Percentiles rank a stretch among this genome's conserved stretches.
Conservation (phyloP, 2,888 invertebrate genomes). For the Mechanitis mazaeus region DNA sequence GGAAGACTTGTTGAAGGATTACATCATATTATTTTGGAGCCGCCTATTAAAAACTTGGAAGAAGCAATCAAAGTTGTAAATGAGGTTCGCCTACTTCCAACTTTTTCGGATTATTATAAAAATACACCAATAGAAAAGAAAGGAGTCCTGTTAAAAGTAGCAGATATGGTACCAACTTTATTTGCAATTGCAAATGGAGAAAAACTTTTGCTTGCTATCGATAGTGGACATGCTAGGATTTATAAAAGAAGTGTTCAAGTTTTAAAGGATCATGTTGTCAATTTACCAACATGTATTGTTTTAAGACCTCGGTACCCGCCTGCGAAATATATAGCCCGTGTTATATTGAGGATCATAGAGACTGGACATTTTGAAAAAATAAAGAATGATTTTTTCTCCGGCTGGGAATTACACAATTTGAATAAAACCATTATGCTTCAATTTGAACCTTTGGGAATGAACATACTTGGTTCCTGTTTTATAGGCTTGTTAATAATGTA, state of each 20-base stretch:
- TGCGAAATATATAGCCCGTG: not conserved
- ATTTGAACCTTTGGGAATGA: not conserved
- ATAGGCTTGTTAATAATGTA: not conserved
- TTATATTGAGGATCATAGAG: not conserved
- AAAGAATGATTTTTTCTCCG: not conserved
- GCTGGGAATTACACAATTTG: not conserved
- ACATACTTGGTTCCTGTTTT: constrained; percentile 1
- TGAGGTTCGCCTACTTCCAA: not conserved
- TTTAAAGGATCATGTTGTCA: not conserved
- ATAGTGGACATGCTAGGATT: not conserved
- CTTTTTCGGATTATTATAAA: not conserved
- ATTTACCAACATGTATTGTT: not conserved
- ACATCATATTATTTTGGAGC: constrained; percentile 42
- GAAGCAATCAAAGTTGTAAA: not conserved
- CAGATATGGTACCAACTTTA: not conserved
- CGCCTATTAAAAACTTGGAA: constrained; percentile 30
- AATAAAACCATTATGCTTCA: not conserved
- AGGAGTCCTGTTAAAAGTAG: not conserved
- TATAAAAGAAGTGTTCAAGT: not conserved
- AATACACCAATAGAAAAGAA: not conserved
- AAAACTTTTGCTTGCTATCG: not conserved
- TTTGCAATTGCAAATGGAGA: not conserved
- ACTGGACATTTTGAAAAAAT: not conserved
- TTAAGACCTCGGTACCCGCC: not conserved
- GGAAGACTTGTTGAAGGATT: constrained; percentile 46